Evolutionary conservation across 92 coral and sea anemone species (phyloP).

Genomic region (Heliopora coerulea): DNA sequence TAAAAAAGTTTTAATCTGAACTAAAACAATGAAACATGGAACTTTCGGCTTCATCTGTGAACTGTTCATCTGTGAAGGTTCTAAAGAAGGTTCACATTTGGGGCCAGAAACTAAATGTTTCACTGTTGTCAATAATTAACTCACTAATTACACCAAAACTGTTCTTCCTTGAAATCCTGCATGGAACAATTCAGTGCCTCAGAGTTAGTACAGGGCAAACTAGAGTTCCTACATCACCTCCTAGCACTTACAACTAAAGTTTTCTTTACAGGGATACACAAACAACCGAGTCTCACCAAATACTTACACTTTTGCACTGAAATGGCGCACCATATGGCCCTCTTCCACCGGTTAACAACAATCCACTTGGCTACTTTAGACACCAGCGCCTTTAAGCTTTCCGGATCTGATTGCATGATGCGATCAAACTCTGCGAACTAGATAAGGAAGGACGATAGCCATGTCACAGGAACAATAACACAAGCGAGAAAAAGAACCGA

Average conservation of each 20-base stretch:
- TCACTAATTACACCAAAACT: too few species aligned
- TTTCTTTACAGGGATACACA: neutral
- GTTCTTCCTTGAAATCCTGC: too few species aligned
- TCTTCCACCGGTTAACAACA: constrained; percentile 81
- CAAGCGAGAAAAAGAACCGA: neutral
- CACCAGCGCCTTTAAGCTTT: constrained; percentile 77
- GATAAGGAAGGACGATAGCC: neutral
- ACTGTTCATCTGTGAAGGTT: too few species aligned
- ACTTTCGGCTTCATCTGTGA: too few species aligned
- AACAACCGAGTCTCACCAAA: neutral
- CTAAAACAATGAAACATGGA: too few species aligned
- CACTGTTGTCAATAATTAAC: too few species aligned
- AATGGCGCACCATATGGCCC: constrained; percentile 90
- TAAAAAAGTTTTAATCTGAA: too few species aligned
- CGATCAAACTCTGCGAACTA: constrained; percentile 96
- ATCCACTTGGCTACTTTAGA: constrained; percentile 87
- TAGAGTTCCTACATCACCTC: too few species aligned
- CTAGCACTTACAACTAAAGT: too few species aligned
- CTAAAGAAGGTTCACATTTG: too few species aligned
- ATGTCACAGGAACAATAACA: neutral
- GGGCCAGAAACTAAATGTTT: too few species aligned
- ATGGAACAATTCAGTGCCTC: neutral
- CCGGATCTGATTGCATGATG: constrained; percentile 92
- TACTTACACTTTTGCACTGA: constrained; percentile 91
- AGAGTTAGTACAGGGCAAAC: neutral